These are phyloP conservation scores for Limanda limanda DNA, from an alignment of 2,113 vertebrate species.

Conservation along the genomic window DNA sequence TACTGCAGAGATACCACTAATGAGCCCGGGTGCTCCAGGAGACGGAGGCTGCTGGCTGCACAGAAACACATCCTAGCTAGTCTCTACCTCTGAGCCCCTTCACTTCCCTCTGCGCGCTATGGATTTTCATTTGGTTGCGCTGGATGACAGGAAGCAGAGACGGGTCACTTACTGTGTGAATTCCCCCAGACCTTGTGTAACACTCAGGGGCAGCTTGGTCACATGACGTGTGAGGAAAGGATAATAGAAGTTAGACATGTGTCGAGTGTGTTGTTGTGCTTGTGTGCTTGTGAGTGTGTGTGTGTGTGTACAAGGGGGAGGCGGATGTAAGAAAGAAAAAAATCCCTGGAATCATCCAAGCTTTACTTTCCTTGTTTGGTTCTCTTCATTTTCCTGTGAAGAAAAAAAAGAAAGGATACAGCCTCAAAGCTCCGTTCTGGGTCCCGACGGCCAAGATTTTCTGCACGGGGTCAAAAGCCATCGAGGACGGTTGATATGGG, in stretches of 20 bases:
- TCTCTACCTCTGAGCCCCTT: conserved; percentile 8
- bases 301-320: neutral
- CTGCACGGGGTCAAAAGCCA: conserved; percentile 99
- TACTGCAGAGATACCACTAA: conserved; percentile 77
- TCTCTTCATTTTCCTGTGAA: neutral
- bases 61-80: conserved; percentile 37
- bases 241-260: conserved; percentile 11
- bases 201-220: neutral
- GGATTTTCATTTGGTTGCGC: neutral
- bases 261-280: neutral
- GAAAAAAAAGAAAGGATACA: conserved; percentile 92
- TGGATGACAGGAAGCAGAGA: conserved; percentile 17
- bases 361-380: conserved; percentile 43
- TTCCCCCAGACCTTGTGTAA: conserved; percentile 29
- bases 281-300: neutral
- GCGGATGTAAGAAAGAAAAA: neutral
- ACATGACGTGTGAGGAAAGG: neutral
- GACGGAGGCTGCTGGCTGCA: conserved; percentile 61
- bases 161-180: conserved; percentile 32
- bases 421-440: conserved; percentile 93
- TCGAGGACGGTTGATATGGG: conserved; percentile 94
- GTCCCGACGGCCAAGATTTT: conserved; percentile 98
- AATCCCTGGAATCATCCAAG: conserved; percentile 6
- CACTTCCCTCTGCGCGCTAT: neutral
- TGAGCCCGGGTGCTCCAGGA: conserved; percentile 71